Conservation (phyloP, 2,113 vertebrate genomes). For the Alethe diademata region DNA sequence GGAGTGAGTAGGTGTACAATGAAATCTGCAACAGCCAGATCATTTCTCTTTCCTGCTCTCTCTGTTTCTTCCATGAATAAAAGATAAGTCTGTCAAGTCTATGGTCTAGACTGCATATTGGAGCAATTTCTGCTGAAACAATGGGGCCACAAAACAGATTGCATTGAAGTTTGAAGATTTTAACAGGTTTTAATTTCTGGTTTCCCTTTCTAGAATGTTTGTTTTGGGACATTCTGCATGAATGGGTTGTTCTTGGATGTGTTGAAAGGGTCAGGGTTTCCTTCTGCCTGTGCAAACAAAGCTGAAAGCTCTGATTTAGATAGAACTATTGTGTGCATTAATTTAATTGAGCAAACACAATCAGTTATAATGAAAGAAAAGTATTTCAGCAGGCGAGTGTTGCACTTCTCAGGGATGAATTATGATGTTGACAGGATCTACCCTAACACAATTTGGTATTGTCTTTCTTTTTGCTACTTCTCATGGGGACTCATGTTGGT, state of each 20-base stretch:
- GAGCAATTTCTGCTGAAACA: constrained; percentile 5
- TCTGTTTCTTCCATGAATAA: neutral
- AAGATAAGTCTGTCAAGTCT: constrained; percentile 25
- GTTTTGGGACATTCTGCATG: neutral
- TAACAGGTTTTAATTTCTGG: neutral
- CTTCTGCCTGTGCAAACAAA: constrained; percentile 14
- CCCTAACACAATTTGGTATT: neutral
- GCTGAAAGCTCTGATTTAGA: constrained; percentile 26
- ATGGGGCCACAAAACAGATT: neutral
- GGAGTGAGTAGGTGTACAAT: neutral
- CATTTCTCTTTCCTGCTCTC: neutral
- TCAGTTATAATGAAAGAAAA: constrained; percentile 5
- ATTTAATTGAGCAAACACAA: constrained; percentile 42
- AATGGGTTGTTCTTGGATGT: neutral
- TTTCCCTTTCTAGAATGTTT: neutral
- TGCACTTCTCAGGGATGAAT: neutral
- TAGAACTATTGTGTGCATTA: neutral
- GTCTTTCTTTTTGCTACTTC: neutral
- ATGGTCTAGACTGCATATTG: neutral
- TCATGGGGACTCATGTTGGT: neutral
- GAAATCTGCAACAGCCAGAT: neutral
- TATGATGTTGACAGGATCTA: neutral
- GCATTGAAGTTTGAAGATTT: neutral
- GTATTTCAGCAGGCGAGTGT: neutral
- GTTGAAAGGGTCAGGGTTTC: constrained; percentile 2